Conservation (phyloP, 2,888 invertebrate genomes). For the Hyles lineata region DNA sequence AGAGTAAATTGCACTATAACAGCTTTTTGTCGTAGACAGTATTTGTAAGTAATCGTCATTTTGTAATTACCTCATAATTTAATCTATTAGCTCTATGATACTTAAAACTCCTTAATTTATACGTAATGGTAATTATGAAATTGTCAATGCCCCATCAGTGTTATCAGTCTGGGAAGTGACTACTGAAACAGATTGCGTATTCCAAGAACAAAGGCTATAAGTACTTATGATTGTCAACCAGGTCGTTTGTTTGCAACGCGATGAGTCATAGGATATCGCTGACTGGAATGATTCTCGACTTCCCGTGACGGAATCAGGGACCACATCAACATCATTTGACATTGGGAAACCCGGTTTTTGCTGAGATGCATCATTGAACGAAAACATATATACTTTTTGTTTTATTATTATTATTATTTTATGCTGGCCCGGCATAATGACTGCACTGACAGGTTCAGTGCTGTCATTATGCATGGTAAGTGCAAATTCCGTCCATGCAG, state of each 20-base stretch:
- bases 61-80: too few relatives aligned
- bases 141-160: background rate
- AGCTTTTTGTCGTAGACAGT: too few relatives aligned
- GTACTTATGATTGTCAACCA: conserved; percentile 4
- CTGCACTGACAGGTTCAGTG: too few relatives aligned
- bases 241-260: conserved; percentile 22
- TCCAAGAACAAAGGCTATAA: conserved; percentile 23
- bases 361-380: background rate
- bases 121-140: background rate
- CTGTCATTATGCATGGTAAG: too few relatives aligned
- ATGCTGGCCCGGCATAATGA: too few relatives aligned
- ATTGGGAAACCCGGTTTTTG: background rate
- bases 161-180: conserved; percentile 21
- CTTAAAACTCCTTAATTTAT: background rate
- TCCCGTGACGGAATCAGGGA: conserved; percentile 27
- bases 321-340: conserved; percentile 5
- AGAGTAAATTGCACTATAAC: too few relatives aligned
- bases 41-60: too few relatives aligned
- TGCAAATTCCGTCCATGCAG: too few relatives aligned
- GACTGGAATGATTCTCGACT: conserved; percentile 31
- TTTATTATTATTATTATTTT: too few relatives aligned
- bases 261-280: conserved; percentile 32
- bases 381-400: background rate
- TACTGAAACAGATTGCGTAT: background rate
- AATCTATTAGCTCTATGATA: too few relatives aligned